A percentile compares a stretch with the other conserved stretches of the same genome.
phyloP scores from a whole-genome alignment of 1,140 invertebrate genomes.

The Drosophila kurseongensis region DNA sequence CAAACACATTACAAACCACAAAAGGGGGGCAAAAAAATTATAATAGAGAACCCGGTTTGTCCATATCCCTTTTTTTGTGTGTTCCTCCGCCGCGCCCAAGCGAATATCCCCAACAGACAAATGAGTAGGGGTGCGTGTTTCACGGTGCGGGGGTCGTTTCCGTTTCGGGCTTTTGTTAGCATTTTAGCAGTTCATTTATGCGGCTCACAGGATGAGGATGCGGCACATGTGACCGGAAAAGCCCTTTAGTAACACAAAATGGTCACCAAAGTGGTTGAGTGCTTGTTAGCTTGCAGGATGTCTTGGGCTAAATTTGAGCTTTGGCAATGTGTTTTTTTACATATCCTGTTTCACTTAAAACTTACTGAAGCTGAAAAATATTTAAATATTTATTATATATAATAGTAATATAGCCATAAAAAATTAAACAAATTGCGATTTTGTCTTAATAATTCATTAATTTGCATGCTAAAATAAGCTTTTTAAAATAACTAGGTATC shows the following conservation, averaged over 20 bases:
- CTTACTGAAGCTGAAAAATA: background rate
- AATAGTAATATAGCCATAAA: too few relatives aligned
- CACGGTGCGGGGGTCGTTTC: conserved; percentile 45
- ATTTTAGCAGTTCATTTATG: conserved; percentile 82
- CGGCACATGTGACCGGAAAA: conserved; percentile 67
- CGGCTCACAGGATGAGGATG: conserved; percentile 33
- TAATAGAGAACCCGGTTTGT: conserved; percentile 33
- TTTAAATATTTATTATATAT: too few relatives aligned
- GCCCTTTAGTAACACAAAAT: conserved; percentile 58
- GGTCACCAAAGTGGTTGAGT: conserved; percentile 55
- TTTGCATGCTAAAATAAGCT: background rate
- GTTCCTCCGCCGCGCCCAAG: conserved; percentile 23
- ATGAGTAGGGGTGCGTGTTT: conserved; percentile 61
- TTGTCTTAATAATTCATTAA: too few relatives aligned
- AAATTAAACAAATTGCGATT: too few relatives aligned
- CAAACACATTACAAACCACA: conserved; percentile 48
- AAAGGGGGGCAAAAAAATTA: conserved; percentile 4
- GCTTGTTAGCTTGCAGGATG: conserved; percentile 24
- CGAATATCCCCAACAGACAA: conserved; percentile 63
- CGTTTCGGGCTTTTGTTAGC: conserved; percentile 66
- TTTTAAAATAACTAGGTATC: background rate
- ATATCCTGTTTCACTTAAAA: background rate
- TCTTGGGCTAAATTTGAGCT: background rate
- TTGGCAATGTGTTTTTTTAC: background rate
- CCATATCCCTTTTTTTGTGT: conserved; percentile 56